Base-by-base conservation (phyloP, 92 coral and sea anemone species). In the Porites evermanni region DNA sequence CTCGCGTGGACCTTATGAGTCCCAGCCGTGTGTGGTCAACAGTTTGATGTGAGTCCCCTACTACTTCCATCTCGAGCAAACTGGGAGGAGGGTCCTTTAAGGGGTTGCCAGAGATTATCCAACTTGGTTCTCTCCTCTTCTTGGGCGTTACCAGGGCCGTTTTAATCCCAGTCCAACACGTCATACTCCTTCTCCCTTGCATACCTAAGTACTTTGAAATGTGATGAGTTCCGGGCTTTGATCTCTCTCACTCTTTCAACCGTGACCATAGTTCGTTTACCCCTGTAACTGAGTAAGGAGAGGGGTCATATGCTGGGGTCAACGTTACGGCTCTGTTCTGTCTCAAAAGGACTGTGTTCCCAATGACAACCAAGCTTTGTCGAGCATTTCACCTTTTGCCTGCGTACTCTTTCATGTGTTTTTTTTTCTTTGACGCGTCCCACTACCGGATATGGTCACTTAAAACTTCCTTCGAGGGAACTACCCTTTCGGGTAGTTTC, bases 221-320 rank as follows among this genome's bases (percentile, higher is more conserved):
- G 83, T 44, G 88, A 84, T 16, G 88, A 84, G 51, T 84, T 75
- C 54, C 75, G 74, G 21, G 73, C 11, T 64, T 74, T 84, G 64
- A 75, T 74, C 18, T 74, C 83, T 70, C 58, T 65, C 32, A 74
- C 89, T 29, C 83, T 23, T 29, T 67, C 32, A 20, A 79, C 75
- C 16, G 84, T 64, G 53, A 85, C 77, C 89, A 64, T 82, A 17
- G 68, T 85, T n/a, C 83, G 75, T 11, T 85, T 75, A 85, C 74
- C 54, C 52, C 61, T 20, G 50, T 29, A 29, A 64, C 88, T 19
- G 88, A 13, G 19, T 32, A 81, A 1, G 75, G 65, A 53, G 23
- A 32, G 29, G 79, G 79, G n/a, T 82, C 79, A 69, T 70, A 69
- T 26, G 75, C 66, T 7, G 67, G 79, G 66, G 78, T 70, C 64